These are phyloP conservation scores for Coelopa pilipes DNA, from an alignment of 2,888 invertebrate genomes.

Conservation along the genomic window DNA sequence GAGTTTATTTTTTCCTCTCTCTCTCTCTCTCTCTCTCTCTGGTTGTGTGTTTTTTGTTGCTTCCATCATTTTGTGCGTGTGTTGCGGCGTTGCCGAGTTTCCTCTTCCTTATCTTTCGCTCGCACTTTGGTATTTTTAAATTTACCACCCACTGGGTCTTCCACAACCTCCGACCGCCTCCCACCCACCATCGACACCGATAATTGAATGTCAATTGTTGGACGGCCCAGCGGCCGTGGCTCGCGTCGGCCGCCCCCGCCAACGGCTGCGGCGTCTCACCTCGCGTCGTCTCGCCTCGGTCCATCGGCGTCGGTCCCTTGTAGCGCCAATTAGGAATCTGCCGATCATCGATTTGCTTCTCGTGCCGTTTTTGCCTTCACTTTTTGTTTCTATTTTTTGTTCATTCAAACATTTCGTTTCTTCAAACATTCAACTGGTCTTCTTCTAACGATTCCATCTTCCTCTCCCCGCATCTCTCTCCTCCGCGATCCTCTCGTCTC, in stretches of 20 bases:
- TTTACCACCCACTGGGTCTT: constrained; percentile 8
- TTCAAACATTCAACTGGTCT: too few species aligned
- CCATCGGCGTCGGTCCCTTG: too few species aligned
- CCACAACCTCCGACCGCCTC: background rate
- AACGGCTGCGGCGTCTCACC: background rate
- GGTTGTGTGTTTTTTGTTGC: background rate
- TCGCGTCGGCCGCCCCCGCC: background rate
- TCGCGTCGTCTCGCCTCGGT: too few species aligned
- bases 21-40: constrained; percentile 4
- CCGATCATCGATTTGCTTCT: too few species aligned
- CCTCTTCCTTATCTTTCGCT: background rate
- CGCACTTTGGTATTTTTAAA: background rate
- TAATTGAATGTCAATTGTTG: constrained; percentile 5
- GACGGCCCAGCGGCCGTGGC: background rate
- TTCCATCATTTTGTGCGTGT: background rate
- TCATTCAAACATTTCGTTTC: too few species aligned
- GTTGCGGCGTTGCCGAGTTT: background rate
- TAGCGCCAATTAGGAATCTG: too few species aligned
- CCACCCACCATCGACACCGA: background rate
- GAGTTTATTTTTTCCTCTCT: background rate
- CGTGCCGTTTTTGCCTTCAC: too few species aligned
- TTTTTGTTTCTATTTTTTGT: too few species aligned
- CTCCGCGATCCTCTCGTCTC: background rate
- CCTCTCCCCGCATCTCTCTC: too few species aligned
- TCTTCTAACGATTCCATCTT: too few species aligned